A percentile compares a stretch with the other conserved stretches of the same genome.
phyloP scores from a whole-genome alignment of 2,113 vertebrate species.

The Nibea coibor region DNA sequence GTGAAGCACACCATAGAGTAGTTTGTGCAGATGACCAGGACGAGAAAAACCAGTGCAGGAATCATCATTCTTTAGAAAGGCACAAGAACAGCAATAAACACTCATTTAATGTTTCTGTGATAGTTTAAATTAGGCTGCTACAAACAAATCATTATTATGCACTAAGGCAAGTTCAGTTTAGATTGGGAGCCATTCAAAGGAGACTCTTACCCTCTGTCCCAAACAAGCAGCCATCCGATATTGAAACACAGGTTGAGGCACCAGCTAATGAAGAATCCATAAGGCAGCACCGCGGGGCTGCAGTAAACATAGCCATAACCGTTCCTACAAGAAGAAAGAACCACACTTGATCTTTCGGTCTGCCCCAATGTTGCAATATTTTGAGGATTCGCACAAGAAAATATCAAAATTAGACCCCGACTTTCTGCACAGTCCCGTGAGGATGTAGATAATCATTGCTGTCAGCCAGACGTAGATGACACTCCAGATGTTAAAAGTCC shows the following conservation, averaged over 20 bases:
- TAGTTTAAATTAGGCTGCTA: not conserved
- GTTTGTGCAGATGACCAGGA: slow-evolving; percentile 81
- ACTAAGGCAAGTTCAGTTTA: not conserved
- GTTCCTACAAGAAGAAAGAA: slow-evolving; percentile 66
- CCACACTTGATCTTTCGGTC: not conserved
- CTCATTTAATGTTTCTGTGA: not conserved
- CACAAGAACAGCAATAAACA: slow-evolving; percentile 14
- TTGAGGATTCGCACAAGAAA: not conserved
- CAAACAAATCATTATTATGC: not conserved
- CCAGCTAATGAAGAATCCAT: slow-evolving; percentile 81
- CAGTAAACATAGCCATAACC: slow-evolving; percentile 81
- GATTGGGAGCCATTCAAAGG: not conserved
- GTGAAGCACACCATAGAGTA: slow-evolving; percentile 80
- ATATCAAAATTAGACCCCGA: slow-evolving; percentile 29
- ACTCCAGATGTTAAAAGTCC: slow-evolving; percentile 85
- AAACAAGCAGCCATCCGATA: slow-evolving; percentile 81
- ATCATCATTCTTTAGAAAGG: slow-evolving; percentile 67
- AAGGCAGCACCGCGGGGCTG: slow-evolving; percentile 78
- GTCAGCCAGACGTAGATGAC: slow-evolving; percentile 83
- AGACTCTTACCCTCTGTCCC: slow-evolving; percentile 80
- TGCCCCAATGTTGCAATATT: not conserved
- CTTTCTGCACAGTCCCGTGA: slow-evolving; percentile 79
- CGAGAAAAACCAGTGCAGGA: slow-evolving; percentile 80
- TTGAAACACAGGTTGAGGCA: slow-evolving; percentile 80
- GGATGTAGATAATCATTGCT: slow-evolving; percentile 73